Percentiles rank a stretch among this genome's conserved stretches.
These are phyloP conservation scores for Irena cyanogastra DNA, from an alignment of 2,113 vertebrate genomes.

Conservation along the genomic window DNA sequence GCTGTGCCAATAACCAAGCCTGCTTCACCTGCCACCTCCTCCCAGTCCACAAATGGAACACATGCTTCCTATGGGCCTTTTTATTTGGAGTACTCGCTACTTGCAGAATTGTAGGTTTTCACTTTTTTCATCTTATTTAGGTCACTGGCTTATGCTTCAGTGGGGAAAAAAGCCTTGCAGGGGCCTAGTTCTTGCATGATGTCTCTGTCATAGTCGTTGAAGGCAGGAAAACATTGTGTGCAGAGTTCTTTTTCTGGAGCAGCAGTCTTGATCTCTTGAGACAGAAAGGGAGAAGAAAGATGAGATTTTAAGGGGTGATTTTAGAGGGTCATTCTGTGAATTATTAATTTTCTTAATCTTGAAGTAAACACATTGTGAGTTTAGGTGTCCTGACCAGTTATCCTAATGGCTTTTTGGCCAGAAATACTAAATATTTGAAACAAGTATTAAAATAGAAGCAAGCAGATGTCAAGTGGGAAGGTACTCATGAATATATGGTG, in stretches of 20 bases:
- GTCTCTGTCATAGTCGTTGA: background rate
- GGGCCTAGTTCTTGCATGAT: background rate
- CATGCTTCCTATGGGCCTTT: conserved; percentile 97
- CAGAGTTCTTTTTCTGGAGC: background rate
- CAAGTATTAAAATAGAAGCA: background rate
- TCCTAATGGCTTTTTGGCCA: background rate
- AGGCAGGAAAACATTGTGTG: background rate
- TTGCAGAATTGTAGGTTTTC: conserved; percentile 92
- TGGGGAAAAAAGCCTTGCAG: rapidly evolving
- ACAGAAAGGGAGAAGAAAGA: background rate
- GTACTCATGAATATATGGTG: background rate
- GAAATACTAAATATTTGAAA: background rate
- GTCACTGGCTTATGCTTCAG: background rate
- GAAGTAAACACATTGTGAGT: background rate
- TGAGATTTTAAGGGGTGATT: background rate
- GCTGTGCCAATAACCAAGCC: conserved; percentile 89
- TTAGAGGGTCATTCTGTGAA: background rate
- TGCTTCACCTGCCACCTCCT: conserved; percentile 73
- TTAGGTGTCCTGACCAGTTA: background rate
- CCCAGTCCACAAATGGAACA: conserved; percentile 89
- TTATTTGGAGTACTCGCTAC: conserved; percentile 96
- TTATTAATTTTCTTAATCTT: background rate
- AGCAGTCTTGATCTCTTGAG: background rate
- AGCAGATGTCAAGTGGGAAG: background rate
- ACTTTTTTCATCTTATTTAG: background rate